A percentile compares a stretch with the other conserved stretches of the same genome.
Evolutionary conservation across 1,140 invertebrate species (phyloP).

Genomic region (Laupala kohalensis): DNA sequence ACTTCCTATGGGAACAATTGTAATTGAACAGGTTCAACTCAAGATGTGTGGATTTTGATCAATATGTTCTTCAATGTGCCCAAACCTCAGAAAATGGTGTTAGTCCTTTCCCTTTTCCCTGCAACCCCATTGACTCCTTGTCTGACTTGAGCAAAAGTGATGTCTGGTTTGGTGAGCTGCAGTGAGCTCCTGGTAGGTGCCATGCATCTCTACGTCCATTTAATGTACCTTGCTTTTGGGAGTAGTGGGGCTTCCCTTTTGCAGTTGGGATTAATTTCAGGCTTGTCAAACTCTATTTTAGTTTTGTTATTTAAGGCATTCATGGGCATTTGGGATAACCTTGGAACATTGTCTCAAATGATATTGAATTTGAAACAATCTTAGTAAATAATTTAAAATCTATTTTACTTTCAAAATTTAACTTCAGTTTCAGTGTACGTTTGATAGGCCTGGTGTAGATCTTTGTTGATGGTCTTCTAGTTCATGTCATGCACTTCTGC

Average conservation of each 20-base stretch:
- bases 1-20: neutral
- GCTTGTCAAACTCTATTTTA: neutral
- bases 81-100: neutral
- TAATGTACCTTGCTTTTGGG: neutral
- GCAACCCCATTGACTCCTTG: neutral
- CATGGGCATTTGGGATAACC: too few species aligned
- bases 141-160: neutral
- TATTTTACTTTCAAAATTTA: neutral
- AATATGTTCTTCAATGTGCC: neutral
- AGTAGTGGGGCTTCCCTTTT: neutral
- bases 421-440: neutral
- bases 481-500: neutral
- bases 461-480: neutral
- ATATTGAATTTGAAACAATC: too few species aligned
- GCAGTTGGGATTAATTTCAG: neutral
- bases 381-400: neutral
- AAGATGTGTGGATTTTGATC: neutral
- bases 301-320: too few species aligned
- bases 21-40: neutral
- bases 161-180: neutral
- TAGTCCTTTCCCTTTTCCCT: neutral
- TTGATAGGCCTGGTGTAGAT: neutral
- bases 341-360: neutral
- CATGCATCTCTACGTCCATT: neutral
- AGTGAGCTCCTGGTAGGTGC: neutral